phyloP scores from a whole-genome alignment of 2,888 invertebrate species.

The Tyria jacobaeae region DNA sequence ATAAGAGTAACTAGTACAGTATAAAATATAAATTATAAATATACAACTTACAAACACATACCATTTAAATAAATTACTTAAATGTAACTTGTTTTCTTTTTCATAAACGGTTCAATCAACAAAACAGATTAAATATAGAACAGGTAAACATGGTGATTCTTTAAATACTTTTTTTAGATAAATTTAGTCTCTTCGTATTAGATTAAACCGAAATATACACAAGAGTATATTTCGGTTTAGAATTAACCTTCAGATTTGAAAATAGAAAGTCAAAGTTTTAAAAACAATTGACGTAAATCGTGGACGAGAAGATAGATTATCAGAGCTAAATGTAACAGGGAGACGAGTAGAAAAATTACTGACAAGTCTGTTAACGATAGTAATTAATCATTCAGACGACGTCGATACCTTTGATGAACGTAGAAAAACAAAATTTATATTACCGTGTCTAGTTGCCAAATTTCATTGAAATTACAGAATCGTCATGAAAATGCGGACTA shows the following conservation, averaged over 20 bases:
- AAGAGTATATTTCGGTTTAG: constrained; percentile 31
- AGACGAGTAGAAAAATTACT: constrained; percentile 39
- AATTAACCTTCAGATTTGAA: constrained; percentile 40
- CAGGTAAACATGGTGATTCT: not conserved
- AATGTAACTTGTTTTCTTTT: not conserved
- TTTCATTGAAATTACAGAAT: constrained; percentile 17
- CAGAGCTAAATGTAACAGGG: constrained; percentile 32
- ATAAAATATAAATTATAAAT: constrained; percentile 1
- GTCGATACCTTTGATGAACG: constrained; percentile 41
- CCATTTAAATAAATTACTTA: not conserved
- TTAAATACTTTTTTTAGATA: constrained; percentile 29
- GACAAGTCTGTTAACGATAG: constrained; percentile 44
- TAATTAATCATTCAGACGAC: constrained; percentile 43
- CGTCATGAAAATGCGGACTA: constrained; percentile 27
- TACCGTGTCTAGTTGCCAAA: constrained; percentile 35
- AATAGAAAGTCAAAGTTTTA: constrained; percentile 32
- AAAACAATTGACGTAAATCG: constrained; percentile 45
- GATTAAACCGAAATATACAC: constrained; percentile 41
- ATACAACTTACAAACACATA: constrained; percentile 5
- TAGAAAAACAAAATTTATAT: constrained; percentile 34
- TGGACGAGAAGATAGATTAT: constrained; percentile 45
- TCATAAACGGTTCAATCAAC: constrained; percentile 6
- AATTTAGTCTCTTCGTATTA: constrained; percentile 26
- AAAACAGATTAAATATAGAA: constrained; percentile 6
- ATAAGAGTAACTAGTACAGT: constrained; percentile 19